Percentiles rank a stretch among this genome's conserved stretches.
Evolutionary conservation across 2,113 vertebrate species (phyloP).

Genomic region (Bubo scandiacus): DNA sequence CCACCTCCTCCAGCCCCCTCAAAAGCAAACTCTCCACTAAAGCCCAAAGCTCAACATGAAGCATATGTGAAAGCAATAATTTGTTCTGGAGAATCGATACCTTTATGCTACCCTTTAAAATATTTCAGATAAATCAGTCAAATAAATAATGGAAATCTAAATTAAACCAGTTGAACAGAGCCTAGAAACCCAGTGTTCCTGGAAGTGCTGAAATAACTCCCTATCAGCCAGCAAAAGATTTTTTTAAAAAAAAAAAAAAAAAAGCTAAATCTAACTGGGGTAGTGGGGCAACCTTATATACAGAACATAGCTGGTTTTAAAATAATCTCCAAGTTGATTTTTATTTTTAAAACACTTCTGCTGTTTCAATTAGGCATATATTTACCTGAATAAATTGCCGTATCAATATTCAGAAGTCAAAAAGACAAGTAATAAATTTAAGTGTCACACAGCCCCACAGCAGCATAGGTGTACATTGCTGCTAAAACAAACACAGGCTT

Average conservation of each 20-base stretch:
- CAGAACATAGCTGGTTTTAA: background rate
- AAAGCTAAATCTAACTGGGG: background rate
- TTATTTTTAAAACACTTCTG: background rate
- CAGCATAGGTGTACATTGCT: rapidly evolving
- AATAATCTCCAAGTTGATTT: background rate
- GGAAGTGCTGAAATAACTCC: slow-evolving; percentile 6
- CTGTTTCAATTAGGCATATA: background rate
- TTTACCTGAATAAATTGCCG: background rate
- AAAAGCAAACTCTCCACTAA: background rate
- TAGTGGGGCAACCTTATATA: background rate
- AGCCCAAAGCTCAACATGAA: background rate
- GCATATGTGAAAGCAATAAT: background rate
- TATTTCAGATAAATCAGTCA: slow-evolving; percentile 27
- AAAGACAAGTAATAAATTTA: background rate
- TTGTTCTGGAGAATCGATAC: background rate
- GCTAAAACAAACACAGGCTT: background rate
- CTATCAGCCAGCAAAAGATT: background rate
- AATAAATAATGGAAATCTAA: slow-evolving; percentile 35
- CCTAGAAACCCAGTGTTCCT: background rate
- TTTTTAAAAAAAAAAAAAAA: background rate
- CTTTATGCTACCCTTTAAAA: slow-evolving; percentile 33
- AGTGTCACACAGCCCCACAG: background rate
- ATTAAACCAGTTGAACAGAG: background rate
- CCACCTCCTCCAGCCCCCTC: background rate
- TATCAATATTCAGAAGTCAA: background rate